These are phyloP conservation scores for Arge pagana DNA, from an alignment of 2,888 invertebrate genomes.

Conservation along the genomic window DNA sequence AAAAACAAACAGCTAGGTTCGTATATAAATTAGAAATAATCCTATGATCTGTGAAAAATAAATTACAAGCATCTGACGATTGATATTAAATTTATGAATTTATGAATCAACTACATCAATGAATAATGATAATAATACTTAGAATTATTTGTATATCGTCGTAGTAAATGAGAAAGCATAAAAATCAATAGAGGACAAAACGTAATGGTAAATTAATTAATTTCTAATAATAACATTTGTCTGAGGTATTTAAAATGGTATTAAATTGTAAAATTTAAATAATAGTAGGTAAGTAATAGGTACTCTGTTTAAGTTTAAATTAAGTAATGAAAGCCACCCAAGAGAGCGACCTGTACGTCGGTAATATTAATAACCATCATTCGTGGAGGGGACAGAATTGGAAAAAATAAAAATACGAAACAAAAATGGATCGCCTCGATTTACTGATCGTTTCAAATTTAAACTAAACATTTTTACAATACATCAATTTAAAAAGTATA, in stretches of 20 bases:
- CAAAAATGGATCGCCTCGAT: no score
- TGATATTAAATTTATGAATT: conserved; percentile 13
- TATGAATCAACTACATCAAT: no score
- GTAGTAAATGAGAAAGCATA: not conserved
- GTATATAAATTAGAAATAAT: conserved; percentile 15
- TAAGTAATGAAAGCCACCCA: conserved; percentile 40
- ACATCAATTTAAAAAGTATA: no score
- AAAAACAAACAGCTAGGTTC: conserved; percentile 14
- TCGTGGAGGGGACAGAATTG: no score
- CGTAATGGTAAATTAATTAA: not conserved
- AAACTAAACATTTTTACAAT: no score
- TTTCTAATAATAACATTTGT: conserved; percentile 25
- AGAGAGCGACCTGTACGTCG: conserved; percentile 41
- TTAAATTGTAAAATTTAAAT: conserved; percentile 46
- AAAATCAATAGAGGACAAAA: no score
- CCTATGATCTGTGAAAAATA: conserved; percentile 8
- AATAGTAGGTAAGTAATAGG: conserved; percentile 51
- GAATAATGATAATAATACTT: conserved; percentile 9
- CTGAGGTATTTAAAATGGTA: conserved; percentile 48
- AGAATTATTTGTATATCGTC: conserved; percentile 12
- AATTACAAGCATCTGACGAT: conserved; percentile 17
- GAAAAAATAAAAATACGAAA: no score
- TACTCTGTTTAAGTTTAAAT: conserved; percentile 47
- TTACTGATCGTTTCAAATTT: no score
- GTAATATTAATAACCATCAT: conserved; percentile 55